phyloP scores from a whole-genome alignment of 2,113 vertebrate species.

The Aleadryas rufinucha region DNA sequence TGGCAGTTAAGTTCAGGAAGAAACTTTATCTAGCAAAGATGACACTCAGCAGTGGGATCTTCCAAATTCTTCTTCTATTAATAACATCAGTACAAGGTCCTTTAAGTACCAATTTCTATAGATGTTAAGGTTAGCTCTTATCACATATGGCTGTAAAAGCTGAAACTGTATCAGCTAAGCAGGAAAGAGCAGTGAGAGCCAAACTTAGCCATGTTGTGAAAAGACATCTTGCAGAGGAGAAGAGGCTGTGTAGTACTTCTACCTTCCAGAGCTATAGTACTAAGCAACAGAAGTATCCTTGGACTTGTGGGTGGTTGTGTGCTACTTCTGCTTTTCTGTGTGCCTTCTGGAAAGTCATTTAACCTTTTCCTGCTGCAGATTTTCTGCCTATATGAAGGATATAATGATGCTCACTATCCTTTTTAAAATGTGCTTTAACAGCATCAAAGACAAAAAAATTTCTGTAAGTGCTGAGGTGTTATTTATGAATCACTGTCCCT shows the following conservation, averaged over 20 bases:
- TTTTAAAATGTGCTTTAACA: neutral
- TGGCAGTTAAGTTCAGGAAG: neutral
- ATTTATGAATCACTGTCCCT: neutral
- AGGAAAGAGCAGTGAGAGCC: neutral
- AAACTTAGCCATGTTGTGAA: neutral
- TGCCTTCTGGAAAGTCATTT: neutral
- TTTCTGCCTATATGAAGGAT: neutral
- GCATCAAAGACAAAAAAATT: neutral
- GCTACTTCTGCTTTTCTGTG: neutral
- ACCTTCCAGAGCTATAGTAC: neutral
- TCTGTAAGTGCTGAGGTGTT: neutral
- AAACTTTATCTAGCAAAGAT: neutral
- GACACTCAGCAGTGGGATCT: neutral
- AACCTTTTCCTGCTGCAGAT: neutral
- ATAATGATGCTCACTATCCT: neutral
- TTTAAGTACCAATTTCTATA: neutral
- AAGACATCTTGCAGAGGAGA: neutral
- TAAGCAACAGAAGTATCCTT: neutral
- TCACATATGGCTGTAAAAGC: neutral
- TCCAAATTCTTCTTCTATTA: neutral
- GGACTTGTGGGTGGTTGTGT: neutral
- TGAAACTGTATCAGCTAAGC: neutral
- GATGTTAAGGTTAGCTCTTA: neutral
- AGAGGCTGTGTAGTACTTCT: neutral
- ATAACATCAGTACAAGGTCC: neutral